phyloP scores from a whole-genome alignment of 2,797 vertebrate species.

The Acanthurus leucopareius region DNA sequence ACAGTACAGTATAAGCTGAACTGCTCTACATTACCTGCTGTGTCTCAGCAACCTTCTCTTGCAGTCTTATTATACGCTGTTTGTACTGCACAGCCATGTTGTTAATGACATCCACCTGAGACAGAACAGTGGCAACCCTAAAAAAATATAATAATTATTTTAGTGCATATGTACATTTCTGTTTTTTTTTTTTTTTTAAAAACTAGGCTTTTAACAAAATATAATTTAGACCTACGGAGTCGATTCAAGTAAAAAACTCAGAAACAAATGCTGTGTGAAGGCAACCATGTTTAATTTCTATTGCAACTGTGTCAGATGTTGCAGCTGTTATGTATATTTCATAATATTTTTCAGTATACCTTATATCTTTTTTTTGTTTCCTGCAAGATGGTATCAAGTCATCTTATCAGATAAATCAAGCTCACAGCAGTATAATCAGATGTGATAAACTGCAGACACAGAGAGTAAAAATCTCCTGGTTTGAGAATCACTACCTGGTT shows the following conservation, averaged over 20 bases:
- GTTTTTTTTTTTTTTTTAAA: background rate
- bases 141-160: background rate
- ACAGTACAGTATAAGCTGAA: background rate
- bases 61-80: conserved; percentile 57
- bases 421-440: too few relatives aligned
- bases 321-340: background rate
- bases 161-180: background rate
- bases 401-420: too few relatives aligned
- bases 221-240: background rate
- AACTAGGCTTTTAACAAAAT: background rate
- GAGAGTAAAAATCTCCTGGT: background rate
- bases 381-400: too few relatives aligned
- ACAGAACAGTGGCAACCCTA: conserved; percentile 64
- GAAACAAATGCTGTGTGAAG: background rate
- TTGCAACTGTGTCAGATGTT: background rate
- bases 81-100: conserved; percentile 56
- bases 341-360: too few relatives aligned
- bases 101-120: conserved; percentile 71
- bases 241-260: background rate
- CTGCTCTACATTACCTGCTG: conserved; percentile 75
- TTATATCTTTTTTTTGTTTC: too few relatives aligned
- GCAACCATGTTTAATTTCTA: background rate
- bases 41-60: conserved; percentile 52
- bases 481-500: conserved; percentile 73
- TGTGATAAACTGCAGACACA: too few relatives aligned